A percentile compares a stretch with the other conserved stretches of the same genome.
These are phyloP conservation scores for Subacronicta megacephala DNA, from an alignment of 2,888 invertebrate genomes.

Conservation along the genomic window DNA sequence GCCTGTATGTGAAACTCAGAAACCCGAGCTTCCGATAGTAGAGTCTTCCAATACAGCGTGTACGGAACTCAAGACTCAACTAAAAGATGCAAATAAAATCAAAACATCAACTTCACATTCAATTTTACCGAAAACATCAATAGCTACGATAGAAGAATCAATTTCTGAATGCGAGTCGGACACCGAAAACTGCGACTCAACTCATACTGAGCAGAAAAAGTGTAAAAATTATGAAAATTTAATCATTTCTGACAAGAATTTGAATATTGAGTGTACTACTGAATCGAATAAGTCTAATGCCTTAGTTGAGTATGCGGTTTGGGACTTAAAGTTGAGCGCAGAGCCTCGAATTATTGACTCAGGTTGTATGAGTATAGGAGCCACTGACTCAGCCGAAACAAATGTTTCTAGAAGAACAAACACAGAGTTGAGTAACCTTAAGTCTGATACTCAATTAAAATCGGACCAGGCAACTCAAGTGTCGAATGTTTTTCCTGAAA, in stretches of 20 bases:
- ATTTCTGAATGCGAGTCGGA: slow-evolving; percentile 35
- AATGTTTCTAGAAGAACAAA: neutral
- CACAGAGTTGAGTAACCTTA: slow-evolving; percentile 12
- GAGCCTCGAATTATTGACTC: slow-evolving; percentile 8
- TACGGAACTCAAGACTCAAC: slow-evolving; percentile 23
- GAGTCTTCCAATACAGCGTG: slow-evolving; percentile 30
- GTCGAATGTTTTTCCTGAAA: neutral
- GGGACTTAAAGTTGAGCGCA: slow-evolving; percentile 16
- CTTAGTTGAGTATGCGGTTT: neutral
- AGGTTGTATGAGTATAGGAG: neutral
- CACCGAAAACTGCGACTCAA: slow-evolving; percentile 27
- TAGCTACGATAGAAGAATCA: slow-evolving; percentile 39
- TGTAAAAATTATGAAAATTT: neutral
- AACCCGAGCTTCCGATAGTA: slow-evolving; percentile 31
- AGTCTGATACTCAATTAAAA: slow-evolving; percentile 14
- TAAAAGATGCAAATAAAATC: slow-evolving; percentile 32
- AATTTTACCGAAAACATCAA: slow-evolving; percentile 20
- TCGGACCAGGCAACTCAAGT: slow-evolving; percentile 10
- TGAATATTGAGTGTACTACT: slow-evolving; percentile 6
- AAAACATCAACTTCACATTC: slow-evolving; percentile 37
- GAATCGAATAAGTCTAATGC: neutral
- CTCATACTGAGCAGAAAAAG: neutral
- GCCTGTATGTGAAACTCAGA: slow-evolving; percentile 11
- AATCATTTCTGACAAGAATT: slow-evolving; percentile 16
- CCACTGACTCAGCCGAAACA: neutral